Percentiles rank a stretch among this genome's conserved stretches.
Conservation (phyloP, 2,797 vertebrate species). For the Mus minutoides region DNA sequence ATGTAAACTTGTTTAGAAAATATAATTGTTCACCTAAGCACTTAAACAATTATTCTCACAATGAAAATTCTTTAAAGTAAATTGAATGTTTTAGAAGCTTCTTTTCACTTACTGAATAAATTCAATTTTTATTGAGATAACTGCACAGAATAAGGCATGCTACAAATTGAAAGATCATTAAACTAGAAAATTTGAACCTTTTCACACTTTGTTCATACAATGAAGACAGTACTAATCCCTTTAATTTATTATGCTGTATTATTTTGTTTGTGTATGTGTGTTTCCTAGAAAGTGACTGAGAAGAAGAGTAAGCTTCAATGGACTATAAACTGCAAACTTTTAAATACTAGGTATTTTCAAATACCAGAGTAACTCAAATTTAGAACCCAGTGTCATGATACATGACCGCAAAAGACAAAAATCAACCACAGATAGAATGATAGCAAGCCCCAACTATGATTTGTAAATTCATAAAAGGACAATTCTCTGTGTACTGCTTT, state of each 20-base stretch:
- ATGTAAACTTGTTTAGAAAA: slow-evolving; percentile 48
- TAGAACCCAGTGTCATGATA: neutral
- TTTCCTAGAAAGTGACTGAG: slow-evolving; percentile 49
- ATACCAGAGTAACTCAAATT: slow-evolving; percentile 65
- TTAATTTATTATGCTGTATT: neutral
- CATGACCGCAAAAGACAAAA: neutral
- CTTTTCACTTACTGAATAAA: slow-evolving; percentile 60
- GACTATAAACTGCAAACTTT: neutral
- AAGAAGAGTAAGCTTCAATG: slow-evolving; percentile 53
- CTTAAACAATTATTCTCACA: slow-evolving; percentile 62
- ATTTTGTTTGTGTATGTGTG: neutral
- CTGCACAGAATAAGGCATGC: slow-evolving; percentile 29
- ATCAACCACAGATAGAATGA: slow-evolving; percentile 54
- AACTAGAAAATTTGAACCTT: neutral
- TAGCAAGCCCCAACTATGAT: neutral
- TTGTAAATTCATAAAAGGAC: neutral
- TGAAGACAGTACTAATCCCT: slow-evolving; percentile 32
- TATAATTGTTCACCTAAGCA: slow-evolving; percentile 38
- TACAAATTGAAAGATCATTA: slow-evolving; percentile 49
- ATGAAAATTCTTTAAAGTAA: slow-evolving; percentile 46
- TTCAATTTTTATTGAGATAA: slow-evolving; percentile 67
- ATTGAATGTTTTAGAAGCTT: slow-evolving; percentile 58
- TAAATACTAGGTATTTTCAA: slow-evolving; percentile 51
- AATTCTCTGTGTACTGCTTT: neutral
- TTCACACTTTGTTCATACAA: slow-evolving; percentile 25